phyloP scores from a whole-genome alignment of 1,140 invertebrate genomes.

The Patella vulgata region DNA sequence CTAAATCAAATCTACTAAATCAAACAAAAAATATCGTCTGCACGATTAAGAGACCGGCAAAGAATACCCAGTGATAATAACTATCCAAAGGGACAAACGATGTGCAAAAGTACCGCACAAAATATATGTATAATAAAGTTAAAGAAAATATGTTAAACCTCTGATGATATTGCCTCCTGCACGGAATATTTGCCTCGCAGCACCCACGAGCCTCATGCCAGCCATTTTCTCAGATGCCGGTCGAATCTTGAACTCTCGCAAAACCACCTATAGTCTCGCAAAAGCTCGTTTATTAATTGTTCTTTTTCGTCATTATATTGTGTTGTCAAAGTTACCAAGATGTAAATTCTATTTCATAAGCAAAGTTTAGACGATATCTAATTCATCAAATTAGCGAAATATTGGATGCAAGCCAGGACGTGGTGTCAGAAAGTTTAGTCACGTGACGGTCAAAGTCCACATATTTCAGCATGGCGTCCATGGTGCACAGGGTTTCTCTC shows the following conservation, averaged over 20 bases:
- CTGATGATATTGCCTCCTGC: constrained; percentile 4
- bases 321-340: neutral
- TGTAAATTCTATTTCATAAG: too few species aligned
- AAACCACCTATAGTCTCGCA: constrained; percentile 22
- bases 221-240: constrained; percentile 28
- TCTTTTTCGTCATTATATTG: neutral
- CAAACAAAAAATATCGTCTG: too few species aligned
- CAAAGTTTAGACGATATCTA: too few species aligned
- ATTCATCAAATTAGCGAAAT: too few species aligned
- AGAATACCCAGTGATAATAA: too few species aligned
- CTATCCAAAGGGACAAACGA: too few species aligned
- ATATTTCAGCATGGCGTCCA: constrained; percentile 20
- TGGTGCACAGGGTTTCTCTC: constrained; percentile 7
- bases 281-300: constrained; percentile 6
- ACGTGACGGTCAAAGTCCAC: constrained; percentile 28
- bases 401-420: neutral
- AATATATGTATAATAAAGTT: too few species aligned
- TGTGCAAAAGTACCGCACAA: too few species aligned
- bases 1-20: too few species aligned
- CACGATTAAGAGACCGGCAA: too few species aligned
- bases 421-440: neutral
- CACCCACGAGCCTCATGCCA: constrained; percentile 31
- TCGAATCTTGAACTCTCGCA: constrained; percentile 46
- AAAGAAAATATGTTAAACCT: too few species aligned
- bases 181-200: constrained; percentile 9